A percentile compares a stretch with the other conserved stretches of the same genome.
These are phyloP conservation scores for Corvus cornix DNA, from an alignment of 2,113 vertebrate genomes.

Conservation along the genomic window DNA sequence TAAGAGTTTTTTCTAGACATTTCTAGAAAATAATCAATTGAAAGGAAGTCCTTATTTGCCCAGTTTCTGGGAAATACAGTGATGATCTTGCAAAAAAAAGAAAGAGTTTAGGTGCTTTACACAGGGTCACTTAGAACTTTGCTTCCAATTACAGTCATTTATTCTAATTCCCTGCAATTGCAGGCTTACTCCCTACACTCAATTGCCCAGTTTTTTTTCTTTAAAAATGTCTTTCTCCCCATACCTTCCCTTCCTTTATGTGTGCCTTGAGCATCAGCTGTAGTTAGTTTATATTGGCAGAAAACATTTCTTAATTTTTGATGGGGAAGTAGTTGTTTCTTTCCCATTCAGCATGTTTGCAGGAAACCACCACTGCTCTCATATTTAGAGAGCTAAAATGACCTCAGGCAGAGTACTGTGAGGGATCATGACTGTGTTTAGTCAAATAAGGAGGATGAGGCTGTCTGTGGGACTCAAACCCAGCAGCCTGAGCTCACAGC, in stretches of 20 bases:
- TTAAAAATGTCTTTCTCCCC: not conserved
- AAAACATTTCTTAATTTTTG: not conserved
- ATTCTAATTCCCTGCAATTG: not conserved
- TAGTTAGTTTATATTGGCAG: not conserved
- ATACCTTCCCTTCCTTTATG: not conserved
- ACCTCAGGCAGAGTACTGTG: not conserved
- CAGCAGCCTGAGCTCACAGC: not conserved
- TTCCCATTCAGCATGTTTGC: not conserved
- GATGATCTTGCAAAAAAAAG: not conserved
- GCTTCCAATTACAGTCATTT: not conserved
- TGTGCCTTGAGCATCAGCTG: not conserved
- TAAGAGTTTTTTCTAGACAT: not conserved
- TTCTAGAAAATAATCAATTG: not conserved
- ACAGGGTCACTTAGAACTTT: not conserved
- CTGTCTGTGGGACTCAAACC: not conserved
- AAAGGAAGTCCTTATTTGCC: not conserved
- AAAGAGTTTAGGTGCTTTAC: not conserved
- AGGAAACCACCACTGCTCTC: not conserved
- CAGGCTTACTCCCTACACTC: not conserved
- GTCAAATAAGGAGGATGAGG: not conserved
- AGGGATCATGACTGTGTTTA: not conserved
- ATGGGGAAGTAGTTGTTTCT: not conserved
- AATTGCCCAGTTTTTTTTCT: not conserved
- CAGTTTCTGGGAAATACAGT: not conserved
- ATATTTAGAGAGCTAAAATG: not conserved